Conservation (phyloP, 2,113 vertebrate species). For the Corythornis cristatus region DNA sequence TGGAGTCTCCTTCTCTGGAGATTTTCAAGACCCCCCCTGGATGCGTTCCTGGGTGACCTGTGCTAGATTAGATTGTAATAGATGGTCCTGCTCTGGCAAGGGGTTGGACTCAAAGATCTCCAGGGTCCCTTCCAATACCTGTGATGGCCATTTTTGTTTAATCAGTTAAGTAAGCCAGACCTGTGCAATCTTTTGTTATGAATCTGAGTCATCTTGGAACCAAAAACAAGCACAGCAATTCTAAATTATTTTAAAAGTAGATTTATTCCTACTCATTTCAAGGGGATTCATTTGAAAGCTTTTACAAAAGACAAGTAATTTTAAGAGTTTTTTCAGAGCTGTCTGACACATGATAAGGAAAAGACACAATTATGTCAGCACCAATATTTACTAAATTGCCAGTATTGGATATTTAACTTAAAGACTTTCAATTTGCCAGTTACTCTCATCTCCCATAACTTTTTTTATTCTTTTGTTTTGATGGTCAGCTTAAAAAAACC, state of each 20-base stretch:
- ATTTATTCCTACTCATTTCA: background rate
- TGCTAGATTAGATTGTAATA: too few relatives aligned
- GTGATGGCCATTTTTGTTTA: background rate
- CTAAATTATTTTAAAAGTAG: background rate
- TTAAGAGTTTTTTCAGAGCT: background rate
- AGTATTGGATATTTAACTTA: background rate
- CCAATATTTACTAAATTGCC: background rate
- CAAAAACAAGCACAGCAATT: background rate
- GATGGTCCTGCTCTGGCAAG: too few relatives aligned
- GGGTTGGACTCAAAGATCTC: too few relatives aligned
- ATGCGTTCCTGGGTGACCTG: too few relatives aligned
- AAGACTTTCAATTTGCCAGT: background rate
- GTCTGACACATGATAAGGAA: background rate
- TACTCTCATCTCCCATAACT: background rate
- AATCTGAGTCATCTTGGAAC: background rate
- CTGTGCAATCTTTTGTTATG: background rate
- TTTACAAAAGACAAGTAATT: background rate
- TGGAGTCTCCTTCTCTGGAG: too few relatives aligned
- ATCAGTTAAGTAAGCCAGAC: background rate
- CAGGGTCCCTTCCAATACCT: too few relatives aligned
- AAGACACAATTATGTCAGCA: background rate
- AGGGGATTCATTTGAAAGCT: background rate
- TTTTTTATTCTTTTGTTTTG: background rate
- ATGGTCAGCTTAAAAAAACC: background rate
- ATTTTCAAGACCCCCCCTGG: too few relatives aligned